Conservation (phyloP, 2,888 invertebrate genomes). For the Epinotia nisella region DNA sequence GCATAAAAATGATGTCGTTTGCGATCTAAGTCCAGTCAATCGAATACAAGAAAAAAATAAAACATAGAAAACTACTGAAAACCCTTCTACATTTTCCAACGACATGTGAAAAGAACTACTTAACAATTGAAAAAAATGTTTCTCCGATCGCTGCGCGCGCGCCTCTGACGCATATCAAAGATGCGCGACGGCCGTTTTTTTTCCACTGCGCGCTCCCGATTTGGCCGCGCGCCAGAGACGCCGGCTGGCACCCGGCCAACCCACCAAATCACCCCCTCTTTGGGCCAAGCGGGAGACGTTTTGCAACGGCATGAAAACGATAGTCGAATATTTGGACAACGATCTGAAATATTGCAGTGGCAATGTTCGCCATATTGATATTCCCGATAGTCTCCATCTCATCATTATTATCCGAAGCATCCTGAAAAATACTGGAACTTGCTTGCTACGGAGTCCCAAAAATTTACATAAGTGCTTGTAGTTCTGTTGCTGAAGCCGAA, state of each 20-base stretch:
- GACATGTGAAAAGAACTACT: slow-evolving; percentile 31
- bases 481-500: too few species aligned
- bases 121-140: slow-evolving; percentile 51
- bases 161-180: slow-evolving; percentile 83
- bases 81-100: slow-evolving; percentile 13
- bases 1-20: too few species aligned
- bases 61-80: background rate
- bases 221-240: slow-evolving; percentile 78
- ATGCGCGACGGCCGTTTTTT: slow-evolving; percentile 81
- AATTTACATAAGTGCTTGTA: background rate
- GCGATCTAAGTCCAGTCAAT: too few species aligned
- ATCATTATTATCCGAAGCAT: background rate
- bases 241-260: slow-evolving; percentile 76
- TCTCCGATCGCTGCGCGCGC: slow-evolving; percentile 64
- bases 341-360: background rate
- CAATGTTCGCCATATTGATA: background rate
- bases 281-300: slow-evolving; percentile 55
- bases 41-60: background rate
- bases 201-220: slow-evolving; percentile 73
- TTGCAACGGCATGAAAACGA: slow-evolving; percentile 31
- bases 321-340: slow-evolving; percentile 12
- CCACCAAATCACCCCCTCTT: slow-evolving; percentile 71
- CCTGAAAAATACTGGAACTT: background rate
- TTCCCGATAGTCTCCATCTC: background rate
- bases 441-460: background rate